phyloP scores from a whole-genome alignment of 2,888 invertebrate species.

The Callyntrura guangdongensis region DNA sequence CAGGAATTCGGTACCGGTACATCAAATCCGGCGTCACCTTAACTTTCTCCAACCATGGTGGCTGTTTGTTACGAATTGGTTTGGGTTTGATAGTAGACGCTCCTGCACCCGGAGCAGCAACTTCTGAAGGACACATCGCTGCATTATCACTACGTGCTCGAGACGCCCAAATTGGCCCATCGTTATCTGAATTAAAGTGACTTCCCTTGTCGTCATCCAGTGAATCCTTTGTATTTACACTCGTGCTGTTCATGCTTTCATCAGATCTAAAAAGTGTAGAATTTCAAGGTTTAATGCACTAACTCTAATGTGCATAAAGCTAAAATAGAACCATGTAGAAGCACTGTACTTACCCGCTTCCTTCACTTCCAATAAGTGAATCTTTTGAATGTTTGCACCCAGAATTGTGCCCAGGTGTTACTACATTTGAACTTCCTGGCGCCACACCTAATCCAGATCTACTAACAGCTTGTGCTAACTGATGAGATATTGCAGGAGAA shows the following conservation, averaged over 20 bases:
- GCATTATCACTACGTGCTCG: constrained; percentile 33
- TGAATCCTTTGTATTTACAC: constrained; percentile 58
- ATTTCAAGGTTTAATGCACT: neutral
- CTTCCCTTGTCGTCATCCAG: constrained; percentile 46
- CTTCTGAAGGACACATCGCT: neutral
- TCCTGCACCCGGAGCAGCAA: neutral
- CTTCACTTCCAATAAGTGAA: constrained; percentile 8
- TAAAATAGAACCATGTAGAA: neutral
- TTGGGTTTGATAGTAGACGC: neutral
- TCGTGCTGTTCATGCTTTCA: constrained; percentile 84
- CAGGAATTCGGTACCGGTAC: constrained; percentile 90
- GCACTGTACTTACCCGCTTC: constrained; percentile 54
- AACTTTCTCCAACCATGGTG: constrained; percentile 90
- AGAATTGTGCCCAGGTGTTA: neutral
- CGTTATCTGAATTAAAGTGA: constrained; percentile 56
- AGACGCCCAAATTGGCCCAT: constrained; percentile 26
- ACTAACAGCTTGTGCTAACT: neutral
- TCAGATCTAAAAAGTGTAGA: constrained; percentile 84
- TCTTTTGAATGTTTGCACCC: neutral
- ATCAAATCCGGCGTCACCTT: constrained; percentile 89
- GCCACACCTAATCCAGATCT: neutral
- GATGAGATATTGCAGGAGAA: neutral
- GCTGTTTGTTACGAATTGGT: constrained; percentile 85
- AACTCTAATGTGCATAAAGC: neutral
- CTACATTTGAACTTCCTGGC: neutral